phyloP scores from a whole-genome alignment of 2,797 vertebrate genomes.

The Spheniscus humboldti region DNA sequence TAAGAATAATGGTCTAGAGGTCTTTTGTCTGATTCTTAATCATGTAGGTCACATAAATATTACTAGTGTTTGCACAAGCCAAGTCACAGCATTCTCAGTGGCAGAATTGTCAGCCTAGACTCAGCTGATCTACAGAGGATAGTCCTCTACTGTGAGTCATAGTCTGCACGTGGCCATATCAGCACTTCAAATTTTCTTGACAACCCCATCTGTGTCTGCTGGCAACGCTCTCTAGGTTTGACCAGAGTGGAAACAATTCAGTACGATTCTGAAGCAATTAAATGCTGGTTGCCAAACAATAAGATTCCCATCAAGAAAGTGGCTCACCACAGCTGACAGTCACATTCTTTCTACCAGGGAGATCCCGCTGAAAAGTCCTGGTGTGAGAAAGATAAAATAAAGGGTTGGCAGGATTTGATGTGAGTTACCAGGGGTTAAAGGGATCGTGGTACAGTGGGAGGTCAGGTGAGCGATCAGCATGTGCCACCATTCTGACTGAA shows the following conservation, averaged over 20 bases:
- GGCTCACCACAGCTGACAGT: not conserved
- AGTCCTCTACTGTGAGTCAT: conserved; percentile 47
- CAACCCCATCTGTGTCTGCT: conserved; percentile 54
- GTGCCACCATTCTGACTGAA: not conserved
- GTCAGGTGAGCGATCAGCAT: not conserved
- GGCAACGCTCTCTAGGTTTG: not conserved
- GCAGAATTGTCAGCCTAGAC: conserved; percentile 9
- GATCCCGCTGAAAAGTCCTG: not conserved
- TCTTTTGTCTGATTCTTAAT: not conserved
- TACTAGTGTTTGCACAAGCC: not conserved
- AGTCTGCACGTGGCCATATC: conserved; percentile 56
- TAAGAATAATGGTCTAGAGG: not conserved
- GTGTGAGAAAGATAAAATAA: not conserved
- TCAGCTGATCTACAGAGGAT: not conserved
- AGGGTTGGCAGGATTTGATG: not conserved
- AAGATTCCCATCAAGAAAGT: conserved; percentile 1
- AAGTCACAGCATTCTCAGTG: conserved; percentile 21
- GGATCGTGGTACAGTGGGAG: not conserved
- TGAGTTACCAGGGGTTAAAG: not conserved
- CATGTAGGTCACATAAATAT: conserved; percentile 3
- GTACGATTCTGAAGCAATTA: conserved; percentile 9
- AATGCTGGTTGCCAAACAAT: conserved; percentile 39
- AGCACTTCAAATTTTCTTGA: conserved; percentile 56
- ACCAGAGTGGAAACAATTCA: conserved; percentile 60
- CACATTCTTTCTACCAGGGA: not conserved